phyloP scores from a whole-genome alignment of 2,888 invertebrate species.

The Ophion slaviceki region DNA sequence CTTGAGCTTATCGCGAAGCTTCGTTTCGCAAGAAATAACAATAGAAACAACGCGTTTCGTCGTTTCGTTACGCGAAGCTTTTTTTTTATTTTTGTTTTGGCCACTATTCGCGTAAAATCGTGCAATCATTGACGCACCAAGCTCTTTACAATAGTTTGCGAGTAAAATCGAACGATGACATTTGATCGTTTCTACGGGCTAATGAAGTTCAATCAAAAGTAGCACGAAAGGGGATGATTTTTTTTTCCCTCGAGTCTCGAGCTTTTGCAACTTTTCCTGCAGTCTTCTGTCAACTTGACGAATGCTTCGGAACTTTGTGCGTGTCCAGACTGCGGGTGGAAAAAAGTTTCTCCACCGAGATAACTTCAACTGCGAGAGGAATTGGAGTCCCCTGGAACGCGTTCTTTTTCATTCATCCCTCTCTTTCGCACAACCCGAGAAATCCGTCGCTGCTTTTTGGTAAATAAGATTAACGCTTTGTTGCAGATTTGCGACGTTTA shows the following conservation, averaged over 20 bases:
- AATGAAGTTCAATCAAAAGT: not conserved
- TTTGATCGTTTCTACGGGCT: not conserved
- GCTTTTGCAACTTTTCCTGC: not conserved
- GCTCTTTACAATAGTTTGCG: not conserved
- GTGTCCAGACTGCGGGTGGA: conserved; percentile 17
- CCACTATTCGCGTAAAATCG: not conserved
- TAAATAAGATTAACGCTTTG: conserved; percentile 19
- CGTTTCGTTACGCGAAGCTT: conserved; percentile 31
- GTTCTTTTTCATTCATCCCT: conserved; percentile 6
- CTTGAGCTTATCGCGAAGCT: conserved; percentile 59
- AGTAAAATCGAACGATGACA: not conserved
- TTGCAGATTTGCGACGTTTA: not conserved
- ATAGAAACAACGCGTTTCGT: not conserved
- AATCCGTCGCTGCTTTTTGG: conserved; percentile 26
- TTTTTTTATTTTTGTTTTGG: conserved; percentile 26
- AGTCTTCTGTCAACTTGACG: not conserved
- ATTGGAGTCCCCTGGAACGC: conserved; percentile 21
- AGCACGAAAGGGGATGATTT: not conserved
- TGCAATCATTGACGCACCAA: not conserved
- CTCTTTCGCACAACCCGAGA: not conserved
- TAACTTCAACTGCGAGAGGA: conserved; percentile 35
- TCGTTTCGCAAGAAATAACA: conserved; percentile 27
- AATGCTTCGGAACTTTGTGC: conserved; percentile 11
- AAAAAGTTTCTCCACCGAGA: conserved; percentile 7
- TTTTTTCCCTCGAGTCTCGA: not conserved